phyloP scores from a whole-genome alignment of 2,888 invertebrate species.

The Amiota mariae region DNA sequence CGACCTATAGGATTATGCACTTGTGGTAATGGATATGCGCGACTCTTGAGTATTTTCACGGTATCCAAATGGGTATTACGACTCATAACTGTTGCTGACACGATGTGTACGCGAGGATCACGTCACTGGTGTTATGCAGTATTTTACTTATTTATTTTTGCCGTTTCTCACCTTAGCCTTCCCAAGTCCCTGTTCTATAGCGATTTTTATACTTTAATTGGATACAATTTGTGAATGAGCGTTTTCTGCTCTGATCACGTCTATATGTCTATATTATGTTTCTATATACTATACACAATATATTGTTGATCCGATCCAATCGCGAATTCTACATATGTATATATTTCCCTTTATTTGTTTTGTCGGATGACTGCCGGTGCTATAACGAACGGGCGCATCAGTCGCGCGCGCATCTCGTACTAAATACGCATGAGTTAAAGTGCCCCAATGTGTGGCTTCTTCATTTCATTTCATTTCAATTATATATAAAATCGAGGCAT shows the following conservation, averaged over 20 bases:
- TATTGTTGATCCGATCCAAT: constrained; percentile 25
- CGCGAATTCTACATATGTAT: constrained; percentile 35
- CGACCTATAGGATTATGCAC: constrained; percentile 49
- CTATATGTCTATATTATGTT: no score
- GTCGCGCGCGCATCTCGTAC: constrained; percentile 67
- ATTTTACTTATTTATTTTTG: constrained; percentile 33
- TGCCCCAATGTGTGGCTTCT: constrained; percentile 33
- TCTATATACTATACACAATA: no score
- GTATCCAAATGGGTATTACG: constrained; percentile 53
- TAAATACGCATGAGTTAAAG: constrained; percentile 45
- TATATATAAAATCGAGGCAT: not conserved
- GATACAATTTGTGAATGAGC: constrained; percentile 60
- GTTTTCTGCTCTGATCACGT: constrained; percentile 6
- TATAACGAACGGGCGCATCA: constrained; percentile 52
- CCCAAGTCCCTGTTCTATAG: constrained; percentile 35
- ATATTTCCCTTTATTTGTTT: no score
- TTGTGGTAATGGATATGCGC: constrained; percentile 52
- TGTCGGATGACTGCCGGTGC: not conserved
- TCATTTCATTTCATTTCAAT: constrained; percentile 5
- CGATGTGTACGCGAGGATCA: not conserved
- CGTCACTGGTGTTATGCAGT: constrained; percentile 37
- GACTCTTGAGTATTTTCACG: constrained; percentile 29
- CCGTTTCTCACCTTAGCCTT: constrained; percentile 23
- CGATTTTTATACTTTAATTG: constrained; percentile 65
- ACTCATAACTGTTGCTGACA: constrained; percentile 46